phyloP scores from a whole-genome alignment of 1,140 invertebrate species.

The Scaptomyza hsui region DNA sequence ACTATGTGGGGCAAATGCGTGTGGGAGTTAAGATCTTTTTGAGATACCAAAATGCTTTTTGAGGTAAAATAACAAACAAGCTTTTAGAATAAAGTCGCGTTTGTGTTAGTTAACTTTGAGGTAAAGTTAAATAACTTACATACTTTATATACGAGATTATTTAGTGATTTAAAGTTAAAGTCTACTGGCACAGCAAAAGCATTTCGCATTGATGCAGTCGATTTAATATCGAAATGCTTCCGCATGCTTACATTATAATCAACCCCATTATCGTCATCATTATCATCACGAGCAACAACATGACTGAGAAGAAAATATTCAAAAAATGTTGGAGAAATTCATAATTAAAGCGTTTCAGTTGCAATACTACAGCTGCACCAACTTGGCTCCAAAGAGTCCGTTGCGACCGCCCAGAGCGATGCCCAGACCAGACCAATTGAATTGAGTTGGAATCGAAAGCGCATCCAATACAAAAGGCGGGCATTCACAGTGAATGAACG shows the following conservation, averaged over 20 bases:
- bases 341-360: slow-evolving; percentile 26
- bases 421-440: slow-evolving; percentile 29
- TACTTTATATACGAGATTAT: too few species aligned
- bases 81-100: not conserved
- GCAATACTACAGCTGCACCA: slow-evolving; percentile 22
- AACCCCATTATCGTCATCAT: not conserved
- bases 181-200: not conserved
- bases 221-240: slow-evolving; percentile 35
- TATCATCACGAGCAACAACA: not conserved
- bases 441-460: slow-evolving; percentile 45
- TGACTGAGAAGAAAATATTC: slow-evolving; percentile 17
- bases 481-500: slow-evolving; percentile 19
- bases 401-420: slow-evolving; percentile 23
- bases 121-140: not conserved
- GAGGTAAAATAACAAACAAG: not conserved
- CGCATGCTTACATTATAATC: slow-evolving; percentile 23
- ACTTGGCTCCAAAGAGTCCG: not conserved
- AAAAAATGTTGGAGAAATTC: slow-evolving; percentile 40
- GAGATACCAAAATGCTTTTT: not conserved
- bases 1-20: not conserved
- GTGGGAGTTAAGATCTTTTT: not conserved
- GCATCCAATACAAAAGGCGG: slow-evolving; percentile 33
- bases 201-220: not conserved
- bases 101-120: not conserved
- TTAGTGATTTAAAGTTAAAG: too few species aligned